Conservation (phyloP, 2,888 invertebrate species). For the Cremastobaeus sp. region DNA sequence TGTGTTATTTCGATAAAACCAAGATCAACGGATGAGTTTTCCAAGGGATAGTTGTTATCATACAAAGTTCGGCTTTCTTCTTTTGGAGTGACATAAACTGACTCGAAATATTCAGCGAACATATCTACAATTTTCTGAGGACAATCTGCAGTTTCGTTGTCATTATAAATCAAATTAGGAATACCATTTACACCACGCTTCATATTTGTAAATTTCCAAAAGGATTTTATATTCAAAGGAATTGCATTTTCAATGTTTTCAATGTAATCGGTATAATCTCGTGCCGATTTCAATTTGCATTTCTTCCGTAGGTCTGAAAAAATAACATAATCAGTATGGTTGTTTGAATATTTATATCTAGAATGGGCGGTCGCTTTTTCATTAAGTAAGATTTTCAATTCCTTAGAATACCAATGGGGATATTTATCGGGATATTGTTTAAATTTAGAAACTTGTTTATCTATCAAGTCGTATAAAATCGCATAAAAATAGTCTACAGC, state of each 20-base stretch:
- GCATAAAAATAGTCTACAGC: neutral
- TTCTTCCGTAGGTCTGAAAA: neutral
- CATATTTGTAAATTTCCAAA: conserved; percentile 1
- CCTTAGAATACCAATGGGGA: conserved; percentile 4
- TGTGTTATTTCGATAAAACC: neutral
- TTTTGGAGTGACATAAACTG: no score
- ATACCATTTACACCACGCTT: neutral
- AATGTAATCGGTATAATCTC: no score
- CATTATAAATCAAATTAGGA: neutral
- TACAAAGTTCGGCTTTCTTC: no score
- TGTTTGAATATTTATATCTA: neutral
- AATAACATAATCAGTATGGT: neutral
- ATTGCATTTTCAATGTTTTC: no score
- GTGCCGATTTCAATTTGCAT: conserved; percentile 3
- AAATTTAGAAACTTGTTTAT: neutral
- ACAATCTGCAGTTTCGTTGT: neutral
- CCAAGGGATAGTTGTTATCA: no score
- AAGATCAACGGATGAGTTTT: neutral
- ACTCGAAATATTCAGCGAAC: conserved; percentile 12
- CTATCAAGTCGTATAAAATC: neutral
- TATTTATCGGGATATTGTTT: no score
- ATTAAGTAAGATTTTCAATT: neutral
- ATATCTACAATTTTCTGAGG: neutral
- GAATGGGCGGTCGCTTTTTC: neutral
- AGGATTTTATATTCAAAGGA: no score